Percentiles rank a stretch among this genome's conserved stretches.
phyloP scores from a whole-genome alignment of 2,797 vertebrate species.

The Scyliorhinus canicula region DNA sequence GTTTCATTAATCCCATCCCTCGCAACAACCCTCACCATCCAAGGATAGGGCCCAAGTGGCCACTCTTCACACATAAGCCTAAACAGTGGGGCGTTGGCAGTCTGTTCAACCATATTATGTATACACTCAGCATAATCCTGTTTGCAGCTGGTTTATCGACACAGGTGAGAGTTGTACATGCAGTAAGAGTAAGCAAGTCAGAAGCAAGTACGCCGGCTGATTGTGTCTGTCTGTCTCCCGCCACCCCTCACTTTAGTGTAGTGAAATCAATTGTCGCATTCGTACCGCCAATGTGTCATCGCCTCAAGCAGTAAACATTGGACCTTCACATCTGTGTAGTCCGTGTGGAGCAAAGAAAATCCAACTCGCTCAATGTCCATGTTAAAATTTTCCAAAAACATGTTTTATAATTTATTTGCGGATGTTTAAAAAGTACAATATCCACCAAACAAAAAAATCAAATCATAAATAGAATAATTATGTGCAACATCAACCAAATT shows the following conservation, averaged over 20 bases:
- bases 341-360: neutral
- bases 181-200: no score
- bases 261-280: neutral
- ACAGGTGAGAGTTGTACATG: neutral
- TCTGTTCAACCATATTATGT: neutral
- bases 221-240: neutral
- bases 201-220: neutral
- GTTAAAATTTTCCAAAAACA: neutral
- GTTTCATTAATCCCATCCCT: neutral
- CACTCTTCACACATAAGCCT: neutral
- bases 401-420: constrained; percentile 28
- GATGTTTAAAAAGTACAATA: constrained; percentile 9
- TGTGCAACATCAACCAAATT: constrained; percentile 31
- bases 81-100: neutral
- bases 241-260: neutral
- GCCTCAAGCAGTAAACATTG: neutral
- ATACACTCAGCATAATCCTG: neutral
- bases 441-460: constrained; percentile 10
- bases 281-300: neutral
- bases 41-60: neutral
- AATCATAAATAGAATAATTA: constrained; percentile 29
- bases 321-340: neutral
- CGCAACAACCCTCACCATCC: neutral
- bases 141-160: neutral
- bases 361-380: neutral